phyloP scores from a whole-genome alignment of 2,797 vertebrate species.

The Echeneis naucrates region DNA sequence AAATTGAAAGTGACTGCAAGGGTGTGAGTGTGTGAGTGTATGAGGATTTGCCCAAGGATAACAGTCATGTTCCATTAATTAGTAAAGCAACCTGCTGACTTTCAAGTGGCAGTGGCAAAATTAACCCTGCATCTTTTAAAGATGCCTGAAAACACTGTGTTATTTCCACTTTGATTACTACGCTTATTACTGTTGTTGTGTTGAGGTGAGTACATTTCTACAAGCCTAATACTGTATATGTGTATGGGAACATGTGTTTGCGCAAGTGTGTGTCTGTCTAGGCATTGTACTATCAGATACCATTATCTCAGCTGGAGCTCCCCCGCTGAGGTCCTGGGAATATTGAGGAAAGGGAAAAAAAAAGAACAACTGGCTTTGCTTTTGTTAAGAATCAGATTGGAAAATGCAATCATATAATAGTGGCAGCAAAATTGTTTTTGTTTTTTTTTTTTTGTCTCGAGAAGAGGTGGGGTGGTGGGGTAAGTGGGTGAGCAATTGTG shows the following conservation, averaged over 20 bases:
- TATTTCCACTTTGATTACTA: constrained; percentile 68
- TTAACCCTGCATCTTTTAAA: constrained; percentile 76
- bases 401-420: constrained; percentile 75
- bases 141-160: constrained; percentile 51
- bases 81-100: constrained; percentile 85
- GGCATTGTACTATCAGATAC: constrained; percentile 32
- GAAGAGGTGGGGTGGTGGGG: constrained; percentile 12
- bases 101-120: constrained; percentile 82
- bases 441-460: constrained; percentile 33
- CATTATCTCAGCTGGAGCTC: constrained; percentile 47
- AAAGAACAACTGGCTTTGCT: constrained; percentile 42
- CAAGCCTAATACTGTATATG: not conserved
- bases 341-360: constrained; percentile 9
- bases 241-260: constrained; percentile 5
- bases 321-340: constrained; percentile 53
- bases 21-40: constrained; percentile 13
- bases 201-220: not conserved
- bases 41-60: constrained; percentile 74
- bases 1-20: constrained; percentile 1
- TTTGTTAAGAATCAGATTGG: constrained; percentile 69
- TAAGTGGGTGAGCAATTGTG: constrained; percentile 35
- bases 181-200: constrained; percentile 21
- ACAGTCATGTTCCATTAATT: constrained; percentile 85
- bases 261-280: constrained; percentile 10
- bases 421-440: constrained; percentile 56